Percentiles rank a stretch among this genome's conserved stretches.
These are phyloP conservation scores for Mastomys coucha DNA, from an alignment of 2,113 vertebrate species.

Conservation along the genomic window DNA sequence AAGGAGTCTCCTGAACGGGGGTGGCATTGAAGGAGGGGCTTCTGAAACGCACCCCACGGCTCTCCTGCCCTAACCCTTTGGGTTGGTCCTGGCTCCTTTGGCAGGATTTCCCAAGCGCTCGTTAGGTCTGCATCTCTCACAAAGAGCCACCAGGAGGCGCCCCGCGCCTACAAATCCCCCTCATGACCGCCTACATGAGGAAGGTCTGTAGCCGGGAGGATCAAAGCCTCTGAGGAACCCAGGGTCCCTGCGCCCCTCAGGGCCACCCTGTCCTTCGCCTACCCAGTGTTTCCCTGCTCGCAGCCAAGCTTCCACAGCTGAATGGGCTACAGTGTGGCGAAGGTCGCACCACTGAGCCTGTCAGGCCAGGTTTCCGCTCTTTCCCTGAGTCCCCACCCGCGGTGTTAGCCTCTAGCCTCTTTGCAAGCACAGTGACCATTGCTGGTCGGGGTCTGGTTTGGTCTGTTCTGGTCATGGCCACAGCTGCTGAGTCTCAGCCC, in stretches of 20 bases:
- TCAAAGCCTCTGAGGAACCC: accelerated
- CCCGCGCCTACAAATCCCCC: neutral
- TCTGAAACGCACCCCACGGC: neutral
- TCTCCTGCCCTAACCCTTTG: accelerated
- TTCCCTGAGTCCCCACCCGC: neutral
- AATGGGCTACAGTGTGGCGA: neutral
- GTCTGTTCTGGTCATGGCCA: neutral
- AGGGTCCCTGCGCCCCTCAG: neutral
- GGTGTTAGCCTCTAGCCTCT: neutral
- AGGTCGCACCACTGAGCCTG: neutral
- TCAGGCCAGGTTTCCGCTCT: accelerated
- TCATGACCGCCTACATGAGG: accelerated
- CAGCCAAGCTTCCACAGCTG: neutral
- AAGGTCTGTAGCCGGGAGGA: accelerated
- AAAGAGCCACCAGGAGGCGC: constrained; percentile 58
- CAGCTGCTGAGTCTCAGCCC: neutral
- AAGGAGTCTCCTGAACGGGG: no score
- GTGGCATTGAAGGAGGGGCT: neutral
- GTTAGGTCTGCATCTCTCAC: neutral
- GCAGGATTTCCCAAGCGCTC: no score
- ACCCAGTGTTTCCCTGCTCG: neutral
- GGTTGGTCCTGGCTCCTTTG: neutral
- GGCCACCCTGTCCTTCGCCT: neutral
- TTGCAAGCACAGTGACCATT: neutral
- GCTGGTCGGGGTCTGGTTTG: neutral